These are phyloP conservation scores for Heliconius erato DNA, from an alignment of 2,888 invertebrate genomes.

Conservation along the genomic window DNA sequence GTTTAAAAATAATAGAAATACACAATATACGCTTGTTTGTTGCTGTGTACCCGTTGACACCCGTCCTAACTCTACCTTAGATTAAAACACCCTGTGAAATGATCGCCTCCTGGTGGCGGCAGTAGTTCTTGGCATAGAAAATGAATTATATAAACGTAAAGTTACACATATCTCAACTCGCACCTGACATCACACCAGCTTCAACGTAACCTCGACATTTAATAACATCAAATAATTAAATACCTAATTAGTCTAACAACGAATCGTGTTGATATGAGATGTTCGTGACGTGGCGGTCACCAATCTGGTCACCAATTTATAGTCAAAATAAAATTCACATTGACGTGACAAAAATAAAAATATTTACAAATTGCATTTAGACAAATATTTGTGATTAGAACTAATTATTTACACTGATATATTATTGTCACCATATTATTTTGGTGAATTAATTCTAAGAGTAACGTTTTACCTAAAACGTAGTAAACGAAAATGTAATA, in stretches of 20 bases:
- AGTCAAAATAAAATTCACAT: slow-evolving; percentile 56
- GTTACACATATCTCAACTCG: background rate
- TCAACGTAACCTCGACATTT: slow-evolving; percentile 52
- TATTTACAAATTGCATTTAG: slow-evolving; percentile 70
- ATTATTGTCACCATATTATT: slow-evolving; percentile 83
- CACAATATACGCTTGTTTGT: background rate
- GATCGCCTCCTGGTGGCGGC: slow-evolving; percentile 61
- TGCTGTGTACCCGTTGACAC: slow-evolving; percentile 52
- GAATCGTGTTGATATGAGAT: slow-evolving; percentile 72
- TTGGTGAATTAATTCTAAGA: slow-evolving; percentile 74
- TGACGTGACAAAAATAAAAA: slow-evolving; percentile 64
- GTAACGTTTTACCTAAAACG: slow-evolving; percentile 27
- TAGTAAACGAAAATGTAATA: slow-evolving; percentile 36
- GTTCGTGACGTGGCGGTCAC: slow-evolving; percentile 38
- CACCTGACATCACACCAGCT: slow-evolving; percentile 20
- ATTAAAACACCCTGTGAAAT: slow-evolving; percentile 83
- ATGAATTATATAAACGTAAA: slow-evolving; percentile 41
- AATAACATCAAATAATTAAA: slow-evolving; percentile 56
- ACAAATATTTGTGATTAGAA: slow-evolving; percentile 70
- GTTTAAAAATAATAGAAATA: slow-evolving; percentile 5
- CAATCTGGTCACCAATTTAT: slow-evolving; percentile 27
- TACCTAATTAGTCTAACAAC: slow-evolving; percentile 63
- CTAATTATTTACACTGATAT: slow-evolving; percentile 83
- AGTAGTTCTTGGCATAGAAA: slow-evolving; percentile 47
- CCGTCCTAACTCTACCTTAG: slow-evolving; percentile 82